Percentiles rank a stretch among this genome's conserved stretches.
Evolutionary conservation across 2,113 vertebrate species (phyloP).

Genomic region (Salvelinus sp.): DNA sequence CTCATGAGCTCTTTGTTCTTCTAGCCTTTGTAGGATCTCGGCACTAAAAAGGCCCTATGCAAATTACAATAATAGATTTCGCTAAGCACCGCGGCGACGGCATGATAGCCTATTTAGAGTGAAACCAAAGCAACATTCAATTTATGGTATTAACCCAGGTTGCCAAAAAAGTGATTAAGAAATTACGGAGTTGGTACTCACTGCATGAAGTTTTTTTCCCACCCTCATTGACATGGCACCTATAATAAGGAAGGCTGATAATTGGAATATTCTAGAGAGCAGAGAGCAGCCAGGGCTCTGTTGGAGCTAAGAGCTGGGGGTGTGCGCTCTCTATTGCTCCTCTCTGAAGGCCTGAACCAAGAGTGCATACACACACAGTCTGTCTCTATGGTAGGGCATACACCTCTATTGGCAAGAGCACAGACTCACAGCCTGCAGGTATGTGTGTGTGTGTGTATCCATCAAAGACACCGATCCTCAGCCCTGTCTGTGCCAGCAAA

Average conservation of each 20-base stretch:
- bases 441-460: conserved; percentile 15
- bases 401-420: not conserved
- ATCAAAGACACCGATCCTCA: conserved; percentile 23
- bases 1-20: conserved; percentile 85
- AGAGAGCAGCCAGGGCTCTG: conserved; percentile 3
- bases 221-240: conserved; percentile 73
- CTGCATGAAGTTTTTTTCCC: conserved; percentile 63
- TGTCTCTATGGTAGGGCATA: conserved; percentile 19
- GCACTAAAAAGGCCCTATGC: conserved; percentile 74
- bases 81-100: conserved; percentile 63
- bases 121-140: conserved; percentile 81
- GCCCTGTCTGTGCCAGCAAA: conserved; percentile 65
- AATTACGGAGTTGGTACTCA: conserved; percentile 75
- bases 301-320: too few species aligned
- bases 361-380: not conserved
- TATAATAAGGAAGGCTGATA: conserved; percentile 75
- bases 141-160: conserved; percentile 77
- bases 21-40: conserved; percentile 70
- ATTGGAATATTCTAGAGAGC: conserved; percentile 77
- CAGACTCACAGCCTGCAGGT: not conserved
- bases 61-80: conserved; percentile 82
- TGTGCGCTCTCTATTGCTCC: too few species aligned
- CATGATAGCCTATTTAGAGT: conserved; percentile 77
- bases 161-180: conserved; percentile 82
- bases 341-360: not conserved